Evolutionary conservation across 2,888 invertebrate genomes (phyloP).

Genomic region (Thera obeliscata): DNA sequence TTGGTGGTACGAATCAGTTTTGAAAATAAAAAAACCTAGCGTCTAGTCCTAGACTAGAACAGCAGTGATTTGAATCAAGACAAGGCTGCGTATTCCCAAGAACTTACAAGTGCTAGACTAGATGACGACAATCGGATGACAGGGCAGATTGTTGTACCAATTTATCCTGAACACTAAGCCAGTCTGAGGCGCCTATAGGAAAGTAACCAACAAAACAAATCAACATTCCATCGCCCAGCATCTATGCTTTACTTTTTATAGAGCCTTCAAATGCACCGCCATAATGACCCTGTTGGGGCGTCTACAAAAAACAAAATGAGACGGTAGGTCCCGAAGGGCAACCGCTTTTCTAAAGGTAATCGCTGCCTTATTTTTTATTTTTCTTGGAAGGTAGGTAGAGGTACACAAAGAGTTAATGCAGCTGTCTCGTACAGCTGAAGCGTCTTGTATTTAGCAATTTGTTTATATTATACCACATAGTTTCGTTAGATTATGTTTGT

Average conservation of each 20-base stretch:
- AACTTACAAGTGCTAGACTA: not conserved
- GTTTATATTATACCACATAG: constrained; percentile 14
- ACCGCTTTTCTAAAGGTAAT: constrained; percentile 74
- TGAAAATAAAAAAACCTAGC: too few species aligned
- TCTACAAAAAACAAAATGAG: constrained; percentile 63
- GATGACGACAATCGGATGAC: not conserved
- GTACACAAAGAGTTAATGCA: constrained; percentile 73
- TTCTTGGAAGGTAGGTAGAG: constrained; percentile 70
- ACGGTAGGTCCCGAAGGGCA: constrained; percentile 60
- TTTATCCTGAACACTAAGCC: not conserved
- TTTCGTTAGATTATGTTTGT: not conserved
- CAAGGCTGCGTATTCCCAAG: too few species aligned
- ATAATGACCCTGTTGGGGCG: constrained; percentile 61
- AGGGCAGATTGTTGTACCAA: not conserved
- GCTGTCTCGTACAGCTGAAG: constrained; percentile 74
- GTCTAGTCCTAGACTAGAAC: too few species aligned
- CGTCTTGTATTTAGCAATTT: constrained; percentile 15
- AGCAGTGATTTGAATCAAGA: too few species aligned
- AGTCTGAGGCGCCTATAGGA: constrained; percentile 5
- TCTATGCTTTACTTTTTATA: constrained; percentile 58
- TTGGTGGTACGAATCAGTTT: too few species aligned
- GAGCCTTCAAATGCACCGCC: constrained; percentile 68
- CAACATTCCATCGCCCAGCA: constrained; percentile 57
- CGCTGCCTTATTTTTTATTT: constrained; percentile 65
- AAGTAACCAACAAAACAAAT: constrained; percentile 32